Percentiles rank a stretch among this genome's conserved stretches.
phyloP scores from a whole-genome alignment of 1,140 invertebrate genomes.

The Lordiphosa stackelbergi region DNA sequence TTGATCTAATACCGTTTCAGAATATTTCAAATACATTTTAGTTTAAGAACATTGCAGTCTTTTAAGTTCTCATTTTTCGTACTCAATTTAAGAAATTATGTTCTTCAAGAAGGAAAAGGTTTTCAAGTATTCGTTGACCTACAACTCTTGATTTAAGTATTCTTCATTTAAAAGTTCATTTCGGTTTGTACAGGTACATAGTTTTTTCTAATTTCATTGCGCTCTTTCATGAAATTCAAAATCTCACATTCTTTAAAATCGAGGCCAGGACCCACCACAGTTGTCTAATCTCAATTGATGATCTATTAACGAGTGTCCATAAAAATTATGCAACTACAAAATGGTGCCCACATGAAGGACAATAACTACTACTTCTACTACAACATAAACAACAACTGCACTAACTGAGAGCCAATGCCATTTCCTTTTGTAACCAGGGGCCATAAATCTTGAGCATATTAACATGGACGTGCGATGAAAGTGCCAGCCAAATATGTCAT shows the following conservation, averaged over 20 bases:
- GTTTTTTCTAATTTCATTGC: too few species aligned
- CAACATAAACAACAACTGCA: conserved; percentile 21
- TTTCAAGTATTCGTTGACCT: too few species aligned
- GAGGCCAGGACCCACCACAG: conserved; percentile 35
- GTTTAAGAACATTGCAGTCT: too few species aligned
- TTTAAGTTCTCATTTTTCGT: too few species aligned
- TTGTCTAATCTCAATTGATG: conserved; percentile 63
- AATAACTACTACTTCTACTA: conserved; percentile 12
- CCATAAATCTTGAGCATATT: conserved; percentile 71
- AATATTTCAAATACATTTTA: too few species aligned
- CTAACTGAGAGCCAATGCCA: conserved; percentile 57
- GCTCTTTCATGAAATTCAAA: too few species aligned
- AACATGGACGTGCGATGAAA: conserved; percentile 74
- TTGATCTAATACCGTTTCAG: too few species aligned
- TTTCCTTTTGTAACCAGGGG: conserved; percentile 61
- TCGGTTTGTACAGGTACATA: too few species aligned
- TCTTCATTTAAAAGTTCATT: too few species aligned
- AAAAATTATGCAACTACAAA: conserved; percentile 71
- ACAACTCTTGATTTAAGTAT: too few species aligned
- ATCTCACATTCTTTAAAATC: conserved; percentile 28
- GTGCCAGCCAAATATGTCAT: conserved; percentile 73
- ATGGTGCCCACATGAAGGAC: conserved; percentile 46
- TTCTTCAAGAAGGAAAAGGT: too few species aligned
- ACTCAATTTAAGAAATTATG: too few species aligned
- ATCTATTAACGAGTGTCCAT: conserved; percentile 70